phyloP scores from a whole-genome alignment of 2,888 invertebrate genomes.

The Brachypterus glaber region DNA sequence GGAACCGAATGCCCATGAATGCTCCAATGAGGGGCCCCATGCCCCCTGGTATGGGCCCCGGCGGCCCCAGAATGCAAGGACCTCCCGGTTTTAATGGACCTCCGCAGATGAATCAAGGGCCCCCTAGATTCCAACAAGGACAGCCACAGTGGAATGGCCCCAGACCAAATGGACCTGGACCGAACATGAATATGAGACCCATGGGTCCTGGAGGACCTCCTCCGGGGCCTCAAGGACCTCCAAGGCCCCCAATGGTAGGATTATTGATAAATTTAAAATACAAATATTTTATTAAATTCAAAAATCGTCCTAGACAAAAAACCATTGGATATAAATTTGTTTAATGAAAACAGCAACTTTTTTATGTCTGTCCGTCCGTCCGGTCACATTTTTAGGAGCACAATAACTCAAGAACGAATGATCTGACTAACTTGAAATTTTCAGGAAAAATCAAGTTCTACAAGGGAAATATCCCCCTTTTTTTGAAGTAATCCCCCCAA shows the following conservation, averaged over 20 bases:
- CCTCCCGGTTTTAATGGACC: slow-evolving; percentile 52
- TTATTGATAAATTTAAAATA: slow-evolving; percentile 10
- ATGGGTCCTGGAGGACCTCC: slow-evolving; percentile 49
- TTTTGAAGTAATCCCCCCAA: too few relatives aligned
- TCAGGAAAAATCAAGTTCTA: too few relatives aligned
- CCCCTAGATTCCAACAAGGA: slow-evolving; percentile 49
- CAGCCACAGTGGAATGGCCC: slow-evolving; percentile 48
- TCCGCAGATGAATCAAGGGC: slow-evolving; percentile 41
- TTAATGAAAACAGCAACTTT: too few relatives aligned
- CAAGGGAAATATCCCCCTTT: too few relatives aligned
- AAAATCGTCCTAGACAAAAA: too few relatives aligned
- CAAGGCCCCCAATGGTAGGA: slow-evolving; percentile 50
- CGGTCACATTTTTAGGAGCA: too few relatives aligned
- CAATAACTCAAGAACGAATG: too few relatives aligned
- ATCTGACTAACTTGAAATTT: too few relatives aligned
- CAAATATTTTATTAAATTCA: too few relatives aligned
- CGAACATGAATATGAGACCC: slow-evolving; percentile 36
- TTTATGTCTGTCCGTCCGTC: too few relatives aligned
- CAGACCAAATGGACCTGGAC: slow-evolving; percentile 48
- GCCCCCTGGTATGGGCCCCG: slow-evolving; percentile 44
- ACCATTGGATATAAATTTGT: too few relatives aligned
- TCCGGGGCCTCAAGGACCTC: slow-evolving; percentile 53
- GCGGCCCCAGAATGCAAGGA: slow-evolving; percentile 49
- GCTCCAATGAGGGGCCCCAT: slow-evolving; percentile 40
- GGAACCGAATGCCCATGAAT: slow-evolving; percentile 41